A percentile compares a stretch with the other conserved stretches of the same genome.
These are phyloP conservation scores for Peromyscus polionotus DNA, from an alignment of 2,113 vertebrate genomes.

Conservation along the genomic window DNA sequence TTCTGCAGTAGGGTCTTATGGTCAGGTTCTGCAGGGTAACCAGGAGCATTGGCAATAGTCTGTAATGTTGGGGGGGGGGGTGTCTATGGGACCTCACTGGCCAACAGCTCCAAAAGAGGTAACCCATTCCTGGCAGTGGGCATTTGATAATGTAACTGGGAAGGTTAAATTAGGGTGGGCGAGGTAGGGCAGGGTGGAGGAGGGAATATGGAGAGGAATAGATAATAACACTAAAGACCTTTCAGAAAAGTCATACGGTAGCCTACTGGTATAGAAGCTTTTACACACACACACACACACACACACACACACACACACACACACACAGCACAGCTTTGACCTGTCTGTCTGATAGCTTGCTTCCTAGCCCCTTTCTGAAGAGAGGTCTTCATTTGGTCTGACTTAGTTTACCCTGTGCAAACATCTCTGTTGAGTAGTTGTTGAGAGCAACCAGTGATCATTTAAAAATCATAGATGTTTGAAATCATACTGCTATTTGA, in stretches of 20 bases:
- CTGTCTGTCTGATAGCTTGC: background rate
- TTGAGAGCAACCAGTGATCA: background rate
- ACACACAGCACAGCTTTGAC: background rate
- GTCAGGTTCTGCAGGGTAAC: background rate
- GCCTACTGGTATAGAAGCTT: too few species aligned
- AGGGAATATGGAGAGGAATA: too few species aligned
- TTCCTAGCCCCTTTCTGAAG: background rate
- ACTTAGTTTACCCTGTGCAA: background rate
- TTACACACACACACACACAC: too few species aligned
- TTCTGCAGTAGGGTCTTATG: background rate
- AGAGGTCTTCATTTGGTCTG: background rate
- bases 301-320: too few species aligned
- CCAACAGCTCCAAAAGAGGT: background rate
- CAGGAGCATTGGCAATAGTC: background rate
- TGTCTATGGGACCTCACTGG: background rate
- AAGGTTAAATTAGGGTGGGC: too few species aligned
- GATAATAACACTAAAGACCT: too few species aligned
- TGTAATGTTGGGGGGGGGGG: background rate
- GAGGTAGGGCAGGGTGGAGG: too few species aligned
- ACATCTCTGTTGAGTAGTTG: background rate
- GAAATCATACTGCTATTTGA: background rate
- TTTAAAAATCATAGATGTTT: background rate
- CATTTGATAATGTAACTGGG: too few species aligned
- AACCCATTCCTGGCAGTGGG: too few species aligned
- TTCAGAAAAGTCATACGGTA: too few species aligned